phyloP scores from a whole-genome alignment of 1,140 invertebrate genomes.

The Drosophila repletoides region DNA sequence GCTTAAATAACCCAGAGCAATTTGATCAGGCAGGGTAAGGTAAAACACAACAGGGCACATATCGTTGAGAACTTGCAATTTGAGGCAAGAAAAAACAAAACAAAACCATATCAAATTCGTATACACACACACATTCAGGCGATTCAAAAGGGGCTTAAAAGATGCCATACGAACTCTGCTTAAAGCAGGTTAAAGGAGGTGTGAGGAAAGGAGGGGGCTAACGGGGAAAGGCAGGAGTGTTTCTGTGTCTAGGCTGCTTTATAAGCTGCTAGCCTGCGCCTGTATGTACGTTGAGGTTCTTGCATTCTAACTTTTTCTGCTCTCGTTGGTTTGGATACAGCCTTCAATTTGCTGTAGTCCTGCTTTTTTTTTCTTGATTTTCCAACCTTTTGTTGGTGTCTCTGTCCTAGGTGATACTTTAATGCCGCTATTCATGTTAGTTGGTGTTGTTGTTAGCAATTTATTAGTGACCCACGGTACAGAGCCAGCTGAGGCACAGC shows the following conservation, averaged over 20 bases:
- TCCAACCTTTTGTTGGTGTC: background rate
- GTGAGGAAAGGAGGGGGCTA: background rate
- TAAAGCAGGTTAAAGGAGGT: slow-evolving; percentile 2
- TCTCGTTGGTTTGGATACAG: slow-evolving; percentile 49
- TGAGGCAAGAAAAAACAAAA: slow-evolving; percentile 37
- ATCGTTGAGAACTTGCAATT: slow-evolving; percentile 16
- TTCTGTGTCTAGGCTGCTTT: slow-evolving; percentile 23
- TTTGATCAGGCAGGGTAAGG: slow-evolving; percentile 40
- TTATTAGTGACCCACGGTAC: slow-evolving; percentile 51
- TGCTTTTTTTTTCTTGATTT: slow-evolving; percentile 38
- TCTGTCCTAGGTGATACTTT: slow-evolving; percentile 54
- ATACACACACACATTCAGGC: slow-evolving; percentile 38
- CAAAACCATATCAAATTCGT: slow-evolving; percentile 67
- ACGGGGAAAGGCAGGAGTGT: background rate
- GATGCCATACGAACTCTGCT: slow-evolving; percentile 4
- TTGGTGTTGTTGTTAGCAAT: slow-evolving; percentile 52
- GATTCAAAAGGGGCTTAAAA: background rate
- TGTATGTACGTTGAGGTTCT: slow-evolving; percentile 30
- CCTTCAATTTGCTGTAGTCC: slow-evolving; percentile 67
- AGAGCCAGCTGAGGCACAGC: background rate
- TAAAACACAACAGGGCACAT: slow-evolving; percentile 18
- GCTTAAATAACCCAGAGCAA: slow-evolving; percentile 55
- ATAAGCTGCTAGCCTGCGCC: slow-evolving; percentile 31
- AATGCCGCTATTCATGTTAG: slow-evolving; percentile 63
- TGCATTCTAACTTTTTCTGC: slow-evolving; percentile 10